Percentiles rank a stretch among this genome's conserved stretches.
Evolutionary conservation across 1,140 invertebrate species (phyloP).

Genomic region (Cataglyphis hispanica): DNA sequence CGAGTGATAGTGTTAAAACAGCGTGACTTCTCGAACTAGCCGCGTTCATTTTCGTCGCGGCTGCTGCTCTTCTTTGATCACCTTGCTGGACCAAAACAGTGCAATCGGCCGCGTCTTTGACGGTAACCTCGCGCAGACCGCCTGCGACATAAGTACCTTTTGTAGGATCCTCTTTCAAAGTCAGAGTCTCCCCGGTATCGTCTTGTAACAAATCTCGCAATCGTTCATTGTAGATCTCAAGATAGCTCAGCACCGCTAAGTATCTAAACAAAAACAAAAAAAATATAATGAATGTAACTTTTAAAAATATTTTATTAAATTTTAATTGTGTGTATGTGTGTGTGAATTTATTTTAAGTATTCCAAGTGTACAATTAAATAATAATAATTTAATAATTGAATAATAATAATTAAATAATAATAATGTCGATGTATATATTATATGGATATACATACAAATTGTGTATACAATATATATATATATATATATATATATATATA

Average conservation of each 20-base stretch:
- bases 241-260: slow-evolving; percentile 95
- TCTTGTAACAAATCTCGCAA: slow-evolving; percentile 92
- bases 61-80: slow-evolving; percentile 91
- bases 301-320: too few species aligned
- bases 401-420: too few species aligned
- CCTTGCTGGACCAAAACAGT: slow-evolving; percentile 91
- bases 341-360: too few species aligned
- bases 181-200: slow-evolving; percentile 79
- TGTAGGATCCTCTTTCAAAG: slow-evolving; percentile 82
- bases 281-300: too few species aligned
- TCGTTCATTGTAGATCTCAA: slow-evolving; percentile 98
- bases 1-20: slow-evolving; percentile 96
- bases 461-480: neutral
- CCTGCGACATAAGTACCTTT: slow-evolving; percentile 83
- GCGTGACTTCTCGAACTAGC: slow-evolving; percentile 95
- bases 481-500: neutral
- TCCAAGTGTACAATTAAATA: too few species aligned
- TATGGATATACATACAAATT: too few species aligned
- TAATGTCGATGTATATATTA: too few species aligned
- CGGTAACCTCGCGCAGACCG: slow-evolving; percentile 91
- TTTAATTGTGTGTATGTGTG: too few species aligned
- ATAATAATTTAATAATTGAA: too few species aligned
- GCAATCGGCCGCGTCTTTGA: slow-evolving; percentile 92
- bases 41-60: slow-evolving; percentile 94
- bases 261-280: slow-evolving; percentile 84